Base-by-base conservation (phyloP, 2,113 vertebrate species). In the Corythornis cristatus region DNA sequence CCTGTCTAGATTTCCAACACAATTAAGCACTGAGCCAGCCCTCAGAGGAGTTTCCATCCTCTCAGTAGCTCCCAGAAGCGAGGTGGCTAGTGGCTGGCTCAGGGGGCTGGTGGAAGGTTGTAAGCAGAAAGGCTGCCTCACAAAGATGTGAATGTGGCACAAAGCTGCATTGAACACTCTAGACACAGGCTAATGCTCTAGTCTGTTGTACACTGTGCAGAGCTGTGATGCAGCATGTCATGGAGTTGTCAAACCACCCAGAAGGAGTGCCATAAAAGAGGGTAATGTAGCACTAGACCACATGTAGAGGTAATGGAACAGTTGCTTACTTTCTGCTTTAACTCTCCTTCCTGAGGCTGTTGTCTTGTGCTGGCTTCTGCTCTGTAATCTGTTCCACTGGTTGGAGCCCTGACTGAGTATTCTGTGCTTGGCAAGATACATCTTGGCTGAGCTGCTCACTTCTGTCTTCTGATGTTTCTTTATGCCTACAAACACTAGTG, bases 331-430 rank as follows among this genome's bases (percentile, higher is more conserved):
- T 87, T 70, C 94, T 89, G 75, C 16, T 94, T 67, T 80, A 67
- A 40, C 67, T 92, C 85, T 83, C 53, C 89, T 88, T 89, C 25
- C 68, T 35, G 79, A 66, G 72, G 45, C 91, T 94, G 91, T 93
- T 94, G 89, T 92, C 88, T 93, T 88, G 73, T 86, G 75, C 72
- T 80, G 93, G 87, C 87, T 96, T 93, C 43, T 94, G 93, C 91
- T 95, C 89, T 56, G 8, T 96, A 73, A 67, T 80, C 94, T 96
- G 89, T 93, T 82, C 62, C 25, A 29, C 48, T 95, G 84, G 14
- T 89, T 77, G 89, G 79, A 92, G 61, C 91, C 75, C 85, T 71
- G 89, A 90, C 82, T 70, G 68, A 77, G 76, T 86, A 42, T 42
- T 90, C 58, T n/a, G 56, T 92, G 87, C 89, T 92, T 96, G 95